These are phyloP conservation scores for Rhizoglyphus robini DNA, from an alignment of 1,140 invertebrate species.

Conservation along the genomic window DNA sequence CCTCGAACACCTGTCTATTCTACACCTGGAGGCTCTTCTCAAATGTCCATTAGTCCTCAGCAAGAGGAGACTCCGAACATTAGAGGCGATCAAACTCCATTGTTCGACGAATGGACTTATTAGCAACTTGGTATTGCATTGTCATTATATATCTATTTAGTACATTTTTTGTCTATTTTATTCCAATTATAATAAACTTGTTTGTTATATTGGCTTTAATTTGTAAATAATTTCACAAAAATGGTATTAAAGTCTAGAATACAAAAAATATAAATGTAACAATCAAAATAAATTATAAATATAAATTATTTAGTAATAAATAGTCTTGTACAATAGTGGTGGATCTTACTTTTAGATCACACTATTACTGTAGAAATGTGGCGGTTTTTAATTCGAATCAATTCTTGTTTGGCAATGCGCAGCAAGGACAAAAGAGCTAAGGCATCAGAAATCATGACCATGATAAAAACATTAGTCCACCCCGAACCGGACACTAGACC, in stretches of 20 bases:
- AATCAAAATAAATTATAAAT: too few relatives aligned
- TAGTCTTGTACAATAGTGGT: too few relatives aligned
- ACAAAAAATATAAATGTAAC: too few relatives aligned
- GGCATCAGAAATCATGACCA: constrained; percentile 70
- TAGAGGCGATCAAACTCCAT: constrained; percentile 22
- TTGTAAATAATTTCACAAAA: too few relatives aligned
- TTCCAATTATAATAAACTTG: too few relatives aligned
- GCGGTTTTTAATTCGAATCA: neutral
- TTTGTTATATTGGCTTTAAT: too few relatives aligned
- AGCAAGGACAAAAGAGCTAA: constrained; percentile 48
- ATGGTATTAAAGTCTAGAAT: too few relatives aligned
- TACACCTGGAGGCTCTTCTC: constrained; percentile 21
- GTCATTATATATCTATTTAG: too few relatives aligned
- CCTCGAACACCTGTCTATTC: constrained; percentile 16
- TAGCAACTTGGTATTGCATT: too few relatives aligned
- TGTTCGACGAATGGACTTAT: constrained; percentile 21
- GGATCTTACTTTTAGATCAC: too few relatives aligned
- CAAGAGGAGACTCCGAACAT: constrained; percentile 6
- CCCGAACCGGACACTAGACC: constrained; percentile 52
- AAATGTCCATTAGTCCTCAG: constrained; percentile 23
- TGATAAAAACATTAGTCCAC: constrained; percentile 80
- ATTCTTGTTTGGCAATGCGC: constrained; percentile 25
- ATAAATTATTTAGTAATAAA: too few relatives aligned
- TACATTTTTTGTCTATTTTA: too few relatives aligned
- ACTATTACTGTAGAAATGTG: neutral